Percentiles rank a stretch among this genome's conserved stretches.
phyloP scores from a whole-genome alignment of 2,888 invertebrate genomes.

The Lobophora halterata region DNA sequence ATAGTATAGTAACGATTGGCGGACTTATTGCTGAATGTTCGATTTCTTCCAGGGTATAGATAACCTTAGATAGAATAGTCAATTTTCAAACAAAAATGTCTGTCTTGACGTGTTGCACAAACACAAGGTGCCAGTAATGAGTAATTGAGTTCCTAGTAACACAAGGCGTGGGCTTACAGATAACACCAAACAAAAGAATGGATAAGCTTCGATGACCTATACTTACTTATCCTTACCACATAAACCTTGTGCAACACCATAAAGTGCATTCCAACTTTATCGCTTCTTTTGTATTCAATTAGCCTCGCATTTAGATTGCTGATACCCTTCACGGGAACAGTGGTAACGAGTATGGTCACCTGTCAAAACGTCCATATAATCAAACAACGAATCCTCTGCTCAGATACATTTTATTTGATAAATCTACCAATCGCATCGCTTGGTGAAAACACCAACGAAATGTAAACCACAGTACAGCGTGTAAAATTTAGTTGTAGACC shows the following conservation, averaged over 20 bases:
- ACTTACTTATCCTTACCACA: constrained; percentile 4
- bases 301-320: constrained; percentile 76
- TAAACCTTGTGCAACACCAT: constrained; percentile 59
- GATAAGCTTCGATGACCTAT: constrained; percentile 21
- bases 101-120: no score
- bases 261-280: constrained; percentile 74
- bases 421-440: constrained; percentile 27
- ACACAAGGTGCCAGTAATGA: no score
- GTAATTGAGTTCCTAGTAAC: constrained; percentile 15
- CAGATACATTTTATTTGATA: constrained; percentile 25
- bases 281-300: constrained; percentile 79
- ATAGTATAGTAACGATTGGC: no score
- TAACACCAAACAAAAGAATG: constrained; percentile 28
- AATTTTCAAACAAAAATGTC: no score
- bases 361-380: constrained; percentile 80
- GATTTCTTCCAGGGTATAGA: no score
- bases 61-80: no score
- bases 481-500: neutral
- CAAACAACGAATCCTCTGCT: constrained; percentile 50
- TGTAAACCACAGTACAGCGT: constrained; percentile 1
- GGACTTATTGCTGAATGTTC: no score
- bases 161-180: constrained; percentile 25
- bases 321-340: constrained; percentile 77
- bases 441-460: constrained; percentile 26
- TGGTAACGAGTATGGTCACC: constrained; percentile 79